Evolutionary conservation across 2,797 vertebrate genomes (phyloP).

Genomic region (Mionectes olivaceus): DNA sequence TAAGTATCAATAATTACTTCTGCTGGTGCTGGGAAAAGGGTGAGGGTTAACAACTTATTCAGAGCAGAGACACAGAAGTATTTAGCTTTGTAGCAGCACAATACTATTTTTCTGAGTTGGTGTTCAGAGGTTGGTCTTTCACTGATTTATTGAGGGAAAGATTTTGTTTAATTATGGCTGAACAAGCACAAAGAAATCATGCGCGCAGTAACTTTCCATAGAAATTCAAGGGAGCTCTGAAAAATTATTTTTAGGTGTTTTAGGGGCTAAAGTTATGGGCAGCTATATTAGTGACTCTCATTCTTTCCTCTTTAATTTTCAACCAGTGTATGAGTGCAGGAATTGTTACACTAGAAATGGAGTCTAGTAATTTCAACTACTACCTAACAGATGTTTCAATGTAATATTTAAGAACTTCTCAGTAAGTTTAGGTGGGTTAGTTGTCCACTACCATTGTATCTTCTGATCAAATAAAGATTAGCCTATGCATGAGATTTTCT

Average conservation of each 20-base stretch:
- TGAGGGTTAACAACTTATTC: constrained; percentile 3
- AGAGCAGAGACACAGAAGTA: not conserved
- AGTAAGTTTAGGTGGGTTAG: not conserved
- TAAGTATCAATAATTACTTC: constrained; percentile 12
- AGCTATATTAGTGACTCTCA: not conserved
- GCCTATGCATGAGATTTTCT: not conserved
- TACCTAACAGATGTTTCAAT: not conserved
- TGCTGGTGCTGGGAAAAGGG: not conserved
- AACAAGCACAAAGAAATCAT: not conserved
- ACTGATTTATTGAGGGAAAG: not conserved
- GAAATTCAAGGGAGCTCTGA: not conserved
- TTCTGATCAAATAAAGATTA: not conserved
- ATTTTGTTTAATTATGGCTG: not conserved
- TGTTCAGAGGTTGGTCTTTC: not conserved
- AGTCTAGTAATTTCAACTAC: not conserved
- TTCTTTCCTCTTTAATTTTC: not conserved
- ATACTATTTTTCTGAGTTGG: not conserved
- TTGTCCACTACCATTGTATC: not conserved
- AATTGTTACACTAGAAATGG: not conserved
- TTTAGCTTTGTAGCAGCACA: not conserved
- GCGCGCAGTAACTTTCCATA: not conserved
- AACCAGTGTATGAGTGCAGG: not conserved
- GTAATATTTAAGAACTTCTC: not conserved
- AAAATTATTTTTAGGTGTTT: not conserved
- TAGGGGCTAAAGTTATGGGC: not conserved